Evolutionary conservation across 2,113 vertebrate genomes (phyloP).

Genomic region (Callipepla squamata): DNA sequence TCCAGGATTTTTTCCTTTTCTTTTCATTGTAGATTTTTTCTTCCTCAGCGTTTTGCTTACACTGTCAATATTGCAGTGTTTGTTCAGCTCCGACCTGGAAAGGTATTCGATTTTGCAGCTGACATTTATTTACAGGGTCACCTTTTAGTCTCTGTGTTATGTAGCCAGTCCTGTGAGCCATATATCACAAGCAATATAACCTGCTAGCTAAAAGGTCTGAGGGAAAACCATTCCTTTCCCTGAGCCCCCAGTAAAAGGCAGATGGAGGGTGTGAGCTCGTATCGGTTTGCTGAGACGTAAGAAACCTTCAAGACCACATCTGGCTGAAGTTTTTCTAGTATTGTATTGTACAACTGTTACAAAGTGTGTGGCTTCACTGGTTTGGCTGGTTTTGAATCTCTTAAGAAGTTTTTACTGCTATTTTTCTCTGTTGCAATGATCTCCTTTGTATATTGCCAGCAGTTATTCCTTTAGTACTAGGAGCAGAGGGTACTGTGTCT

Average conservation of each 20-base stretch:
- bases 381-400: neutral
- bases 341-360: neutral
- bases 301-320: neutral
- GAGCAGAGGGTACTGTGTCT: conserved; percentile 58
- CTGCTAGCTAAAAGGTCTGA: neutral
- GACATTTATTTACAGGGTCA: conserved; percentile 35
- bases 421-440: neutral
- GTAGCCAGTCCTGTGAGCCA: neutral
- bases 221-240: neutral
- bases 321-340: neutral
- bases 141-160: neutral
- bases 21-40: neutral
- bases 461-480: conserved; percentile 37
- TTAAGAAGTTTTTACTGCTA: neutral
- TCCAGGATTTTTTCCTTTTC: neutral
- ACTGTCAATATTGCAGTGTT: conserved; percentile 4
- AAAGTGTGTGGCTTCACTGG: neutral
- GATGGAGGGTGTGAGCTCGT: neutral
- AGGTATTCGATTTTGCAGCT: conserved; percentile 30
- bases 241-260: neutral
- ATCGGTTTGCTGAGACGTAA: neutral
- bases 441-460: neutral
- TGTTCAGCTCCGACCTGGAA: conserved; percentile 5
- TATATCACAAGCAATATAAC: rapidly evolving
- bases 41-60: neutral